A percentile compares a stretch with the other conserved stretches of the same genome.
These are phyloP conservation scores for Pachyuromys duprasi DNA, from an alignment of 2,797 vertebrate species.

Conservation along the genomic window DNA sequence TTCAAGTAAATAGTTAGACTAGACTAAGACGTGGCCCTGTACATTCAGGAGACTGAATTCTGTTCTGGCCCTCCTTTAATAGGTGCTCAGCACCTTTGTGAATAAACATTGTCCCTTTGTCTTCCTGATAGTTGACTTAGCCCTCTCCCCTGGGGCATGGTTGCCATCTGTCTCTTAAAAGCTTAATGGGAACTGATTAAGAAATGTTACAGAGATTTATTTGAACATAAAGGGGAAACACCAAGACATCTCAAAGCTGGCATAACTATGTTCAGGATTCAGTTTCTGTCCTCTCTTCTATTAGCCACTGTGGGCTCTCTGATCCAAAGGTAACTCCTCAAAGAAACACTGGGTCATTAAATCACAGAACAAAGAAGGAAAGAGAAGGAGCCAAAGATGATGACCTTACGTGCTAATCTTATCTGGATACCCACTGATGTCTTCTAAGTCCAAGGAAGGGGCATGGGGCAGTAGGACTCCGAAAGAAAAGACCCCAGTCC, in stretches of 20 bases:
- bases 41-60: neutral
- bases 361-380: neutral
- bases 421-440: neutral
- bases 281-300: constrained; percentile 61
- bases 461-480: neutral
- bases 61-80: neutral
- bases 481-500: neutral
- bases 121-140: neutral
- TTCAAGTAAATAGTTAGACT: neutral
- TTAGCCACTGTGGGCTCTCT: constrained; percentile 42
- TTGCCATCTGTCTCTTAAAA: neutral
- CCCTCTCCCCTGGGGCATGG: neutral
- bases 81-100: neutral
- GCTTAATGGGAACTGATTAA: neutral
- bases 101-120: neutral
- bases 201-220: constrained; percentile 14
- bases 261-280: constrained; percentile 76
- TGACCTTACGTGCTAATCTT: neutral
- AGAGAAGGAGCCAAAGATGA: neutral
- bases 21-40: neutral
- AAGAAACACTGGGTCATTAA: constrained; percentile 65
- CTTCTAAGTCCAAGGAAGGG: neutral
- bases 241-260: neutral
- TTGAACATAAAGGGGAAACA: constrained; percentile 67
- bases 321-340: constrained; percentile 67